phyloP scores from a whole-genome alignment of 2,888 invertebrate genomes.

The Onchidella celtica region DNA sequence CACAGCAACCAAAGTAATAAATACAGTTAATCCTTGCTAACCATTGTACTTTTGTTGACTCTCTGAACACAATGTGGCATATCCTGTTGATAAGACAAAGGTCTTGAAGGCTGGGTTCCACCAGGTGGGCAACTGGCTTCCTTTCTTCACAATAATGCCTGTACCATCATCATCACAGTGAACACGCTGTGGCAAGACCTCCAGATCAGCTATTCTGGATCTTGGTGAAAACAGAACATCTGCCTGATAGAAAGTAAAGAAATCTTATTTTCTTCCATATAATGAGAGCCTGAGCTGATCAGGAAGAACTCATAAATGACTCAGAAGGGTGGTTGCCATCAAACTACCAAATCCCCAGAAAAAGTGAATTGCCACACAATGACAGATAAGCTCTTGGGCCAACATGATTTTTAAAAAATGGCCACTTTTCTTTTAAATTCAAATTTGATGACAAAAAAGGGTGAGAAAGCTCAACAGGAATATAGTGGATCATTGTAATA shows the following conservation, averaged over 20 bases:
- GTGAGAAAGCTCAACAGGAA: no score
- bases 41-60: constrained; percentile 27
- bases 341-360: no score
- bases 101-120: constrained; percentile 57
- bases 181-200: constrained; percentile 47
- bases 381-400: no score
- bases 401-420: no score
- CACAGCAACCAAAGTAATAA: no score
- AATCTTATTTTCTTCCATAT: not conserved
- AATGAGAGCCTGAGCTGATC: not conserved
- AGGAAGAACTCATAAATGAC: not conserved
- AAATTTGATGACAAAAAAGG: no score
- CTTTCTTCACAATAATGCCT: constrained; percentile 56
- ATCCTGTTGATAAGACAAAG: constrained; percentile 46
- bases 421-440: no score
- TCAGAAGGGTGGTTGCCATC: no score
- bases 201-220: constrained; percentile 48
- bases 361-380: no score
- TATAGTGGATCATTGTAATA: no score
- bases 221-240: constrained; percentile 56
- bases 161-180: constrained; percentile 53
- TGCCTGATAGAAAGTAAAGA: constrained; percentile 36
- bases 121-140: constrained; percentile 53
- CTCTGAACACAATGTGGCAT: constrained; percentile 33
- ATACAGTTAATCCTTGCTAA: no score